Conservation (phyloP, 1,140 invertebrate genomes). For the Agrypnia vestita region DNA sequence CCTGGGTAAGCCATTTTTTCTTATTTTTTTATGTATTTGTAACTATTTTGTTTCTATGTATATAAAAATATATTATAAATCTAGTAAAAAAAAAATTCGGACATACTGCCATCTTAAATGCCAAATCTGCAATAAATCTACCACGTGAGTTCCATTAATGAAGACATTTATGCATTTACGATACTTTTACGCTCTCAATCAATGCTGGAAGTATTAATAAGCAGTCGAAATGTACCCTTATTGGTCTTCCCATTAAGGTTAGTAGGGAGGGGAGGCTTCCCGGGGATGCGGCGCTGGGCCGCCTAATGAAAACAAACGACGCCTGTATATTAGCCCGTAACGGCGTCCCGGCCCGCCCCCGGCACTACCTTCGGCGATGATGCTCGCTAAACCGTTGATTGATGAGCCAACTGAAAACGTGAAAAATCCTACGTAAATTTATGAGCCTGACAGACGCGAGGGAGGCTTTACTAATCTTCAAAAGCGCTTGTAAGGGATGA, state of each 20-base stretch:
- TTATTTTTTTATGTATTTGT: too few relatives aligned
- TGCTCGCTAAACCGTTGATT: constrained; percentile 56
- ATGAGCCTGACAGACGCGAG: neutral
- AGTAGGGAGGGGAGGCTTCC: constrained; percentile 1
- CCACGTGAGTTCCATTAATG: neutral
- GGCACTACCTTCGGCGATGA: constrained; percentile 35
- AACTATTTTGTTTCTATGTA: too few relatives aligned
- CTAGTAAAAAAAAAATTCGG: too few relatives aligned
- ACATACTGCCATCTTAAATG: too few relatives aligned
- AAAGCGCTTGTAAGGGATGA: too few relatives aligned
- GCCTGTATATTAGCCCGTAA: constrained; percentile 54
- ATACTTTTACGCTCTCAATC: constrained; percentile 15
- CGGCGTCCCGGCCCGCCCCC: constrained; percentile 3
- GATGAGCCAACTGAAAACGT: constrained; percentile 45
- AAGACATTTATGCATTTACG: constrained; percentile 2
- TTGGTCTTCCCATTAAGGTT: constrained; percentile 7
- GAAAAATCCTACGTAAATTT: constrained; percentile 42
- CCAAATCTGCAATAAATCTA: too few relatives aligned
- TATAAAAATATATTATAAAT: too few relatives aligned
- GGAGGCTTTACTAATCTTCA: too few relatives aligned
- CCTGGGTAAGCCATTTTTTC: too few relatives aligned
- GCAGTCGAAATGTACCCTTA: constrained; percentile 26
- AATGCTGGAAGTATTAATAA: constrained; percentile 43
- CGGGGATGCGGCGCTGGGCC: constrained; percentile 21
- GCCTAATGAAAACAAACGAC: constrained; percentile 60